A percentile compares a stretch with the other conserved stretches of the same genome.
phyloP scores from a whole-genome alignment of 2,888 invertebrate species.

The Troides oblongomaculatus region DNA sequence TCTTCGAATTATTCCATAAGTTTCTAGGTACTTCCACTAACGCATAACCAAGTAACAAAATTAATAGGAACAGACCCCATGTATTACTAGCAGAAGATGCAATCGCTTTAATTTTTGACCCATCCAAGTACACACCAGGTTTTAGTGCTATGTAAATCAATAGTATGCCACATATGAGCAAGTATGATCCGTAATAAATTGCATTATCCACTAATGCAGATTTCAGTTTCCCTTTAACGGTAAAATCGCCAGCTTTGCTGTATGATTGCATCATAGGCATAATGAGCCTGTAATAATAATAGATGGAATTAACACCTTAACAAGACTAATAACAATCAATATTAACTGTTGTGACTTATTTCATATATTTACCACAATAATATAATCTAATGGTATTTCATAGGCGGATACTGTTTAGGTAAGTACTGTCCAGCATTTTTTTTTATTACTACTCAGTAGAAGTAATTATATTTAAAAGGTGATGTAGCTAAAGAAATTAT shows the following conservation, averaged over 20 bases:
- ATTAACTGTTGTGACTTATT: too few species aligned
- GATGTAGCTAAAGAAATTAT: too few species aligned
- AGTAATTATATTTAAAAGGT: too few species aligned
- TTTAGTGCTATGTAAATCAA: conserved; percentile 96
- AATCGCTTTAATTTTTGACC: conserved; percentile 96
- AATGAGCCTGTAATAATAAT: conserved; percentile 85
- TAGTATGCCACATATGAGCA: conserved; percentile 95
- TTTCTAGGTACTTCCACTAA: conserved; percentile 96
- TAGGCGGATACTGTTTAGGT: too few species aligned
- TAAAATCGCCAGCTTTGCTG: conserved; percentile 98
- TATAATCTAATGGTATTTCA: too few species aligned
- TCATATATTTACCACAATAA: too few species aligned
- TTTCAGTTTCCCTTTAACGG: conserved; percentile 94
- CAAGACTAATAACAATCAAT: background rate
- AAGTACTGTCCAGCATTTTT: too few species aligned
- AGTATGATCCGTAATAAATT: conserved; percentile 97
- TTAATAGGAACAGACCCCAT: conserved; percentile 97
- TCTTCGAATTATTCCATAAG: conserved; percentile 94
- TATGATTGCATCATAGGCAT: conserved; percentile 99
- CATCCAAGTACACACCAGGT: conserved; percentile 92
- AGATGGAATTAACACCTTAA: background rate
- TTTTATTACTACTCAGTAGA: too few species aligned
- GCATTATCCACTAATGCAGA: conserved; percentile 98
- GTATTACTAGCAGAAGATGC: conserved; percentile 99
- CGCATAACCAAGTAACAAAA: conserved; percentile 95